A percentile compares a stretch with the other conserved stretches of the same genome.
These are phyloP conservation scores for Tenthredo mesomela DNA, from an alignment of 2,888 invertebrate species.

Conservation along the genomic window DNA sequence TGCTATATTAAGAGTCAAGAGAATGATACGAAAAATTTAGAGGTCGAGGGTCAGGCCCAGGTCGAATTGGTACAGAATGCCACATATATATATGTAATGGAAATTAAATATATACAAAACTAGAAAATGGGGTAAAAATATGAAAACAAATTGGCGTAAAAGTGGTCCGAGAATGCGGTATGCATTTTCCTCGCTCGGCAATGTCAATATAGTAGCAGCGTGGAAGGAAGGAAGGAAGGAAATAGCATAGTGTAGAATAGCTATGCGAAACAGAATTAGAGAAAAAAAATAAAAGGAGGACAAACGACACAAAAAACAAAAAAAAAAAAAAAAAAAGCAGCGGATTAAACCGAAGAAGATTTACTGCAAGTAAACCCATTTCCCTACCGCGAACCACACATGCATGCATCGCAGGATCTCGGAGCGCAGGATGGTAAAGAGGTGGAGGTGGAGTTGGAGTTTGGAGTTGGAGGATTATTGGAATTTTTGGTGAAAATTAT, in stretches of 20 bases:
- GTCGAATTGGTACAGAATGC: no score
- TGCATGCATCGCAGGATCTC: not conserved
- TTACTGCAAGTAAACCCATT: conserved; percentile 15
- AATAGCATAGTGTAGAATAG: not conserved
- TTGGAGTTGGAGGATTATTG: not conserved
- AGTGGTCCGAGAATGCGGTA: not conserved
- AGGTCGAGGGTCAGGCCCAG: no score
- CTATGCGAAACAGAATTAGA: not conserved
- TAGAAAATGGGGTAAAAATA: not conserved
- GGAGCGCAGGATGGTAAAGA: not conserved
- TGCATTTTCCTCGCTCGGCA: not conserved
- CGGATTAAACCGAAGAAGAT: conserved; percentile 19
- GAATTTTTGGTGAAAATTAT: not conserved
- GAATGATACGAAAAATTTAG: no score
- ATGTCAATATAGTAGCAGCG: not conserved
- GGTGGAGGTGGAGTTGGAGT: not conserved
- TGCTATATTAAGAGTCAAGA: no score
- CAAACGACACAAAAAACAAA: not conserved
- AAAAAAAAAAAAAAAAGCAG: not conserved
- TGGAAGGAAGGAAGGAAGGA: not conserved
- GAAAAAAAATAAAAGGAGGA: not conserved
- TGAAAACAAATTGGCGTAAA: not conserved
- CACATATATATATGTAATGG: not conserved
- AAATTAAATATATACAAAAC: conserved; percentile 7
- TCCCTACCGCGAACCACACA: not conserved